These are phyloP conservation scores for Geotrypetes seraphini DNA, from an alignment of 2,797 vertebrate species.

Conservation along the genomic window DNA sequence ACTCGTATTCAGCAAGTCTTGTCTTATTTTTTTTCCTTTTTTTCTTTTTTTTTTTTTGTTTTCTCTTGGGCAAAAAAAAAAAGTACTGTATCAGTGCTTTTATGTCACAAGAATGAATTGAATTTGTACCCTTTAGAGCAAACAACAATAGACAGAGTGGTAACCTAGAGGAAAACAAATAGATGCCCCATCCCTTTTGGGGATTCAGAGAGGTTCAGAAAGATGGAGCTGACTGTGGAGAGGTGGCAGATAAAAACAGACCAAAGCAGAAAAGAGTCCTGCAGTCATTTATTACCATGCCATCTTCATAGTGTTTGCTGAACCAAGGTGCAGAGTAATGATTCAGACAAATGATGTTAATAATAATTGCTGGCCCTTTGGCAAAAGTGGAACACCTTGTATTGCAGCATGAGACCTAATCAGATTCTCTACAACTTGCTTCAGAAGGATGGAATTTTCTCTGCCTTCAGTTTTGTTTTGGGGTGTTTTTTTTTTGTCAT, in stretches of 20 bases:
- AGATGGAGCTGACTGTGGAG: conserved; percentile 64
- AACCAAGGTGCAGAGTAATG: conserved; percentile 85
- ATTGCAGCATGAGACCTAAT: conserved; percentile 59
- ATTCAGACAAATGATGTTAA: conserved; percentile 97
- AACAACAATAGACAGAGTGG: conserved; percentile 93
- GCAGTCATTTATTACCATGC: conserved; percentile 94
- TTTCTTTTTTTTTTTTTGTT: conserved; percentile 56
- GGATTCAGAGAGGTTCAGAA: conserved; percentile 74
- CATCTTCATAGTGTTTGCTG: conserved; percentile 83
- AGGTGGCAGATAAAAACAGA: conserved; percentile 87
- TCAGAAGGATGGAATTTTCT: conserved; percentile 41
- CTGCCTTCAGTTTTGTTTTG: conserved; percentile 32
- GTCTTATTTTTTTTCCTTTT: no score
- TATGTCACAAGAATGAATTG: conserved; percentile 98
- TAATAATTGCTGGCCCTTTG: conserved; percentile 89
- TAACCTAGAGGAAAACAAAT: conserved; percentile 98
- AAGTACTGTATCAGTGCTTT: conserved; percentile 75
- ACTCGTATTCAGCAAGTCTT: conserved; percentile 71
- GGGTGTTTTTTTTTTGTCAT: conserved; percentile 30
- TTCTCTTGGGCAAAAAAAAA: conserved; percentile 70
- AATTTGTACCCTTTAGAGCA: conserved; percentile 96
- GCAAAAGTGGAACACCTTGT: conserved; percentile 66
- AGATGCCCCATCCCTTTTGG: conserved; percentile 86
- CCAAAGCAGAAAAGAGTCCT: conserved; percentile 79
- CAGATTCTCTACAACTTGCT: conserved; percentile 60